Evolutionary conservation across 2,113 vertebrate genomes (phyloP).

Genomic region (Upupa epops): DNA sequence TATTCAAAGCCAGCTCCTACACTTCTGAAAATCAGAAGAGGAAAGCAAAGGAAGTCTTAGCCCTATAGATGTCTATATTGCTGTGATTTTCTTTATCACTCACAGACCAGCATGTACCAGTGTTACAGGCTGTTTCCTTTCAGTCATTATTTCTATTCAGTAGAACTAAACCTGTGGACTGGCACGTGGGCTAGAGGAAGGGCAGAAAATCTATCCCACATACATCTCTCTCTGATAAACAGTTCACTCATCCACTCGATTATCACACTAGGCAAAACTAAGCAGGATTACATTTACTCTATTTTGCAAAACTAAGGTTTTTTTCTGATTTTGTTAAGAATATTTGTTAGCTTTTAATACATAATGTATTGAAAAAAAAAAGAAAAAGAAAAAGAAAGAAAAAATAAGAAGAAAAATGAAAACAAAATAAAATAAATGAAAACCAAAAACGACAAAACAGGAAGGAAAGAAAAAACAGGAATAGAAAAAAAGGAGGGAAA

Average conservation of each 20-base stretch:
- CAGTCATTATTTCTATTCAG: not conserved
- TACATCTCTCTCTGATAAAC: not conserved
- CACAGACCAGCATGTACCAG: fast-evolving
- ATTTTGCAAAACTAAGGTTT: not conserved
- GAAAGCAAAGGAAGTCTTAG: not conserved
- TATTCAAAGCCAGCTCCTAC: not conserved
- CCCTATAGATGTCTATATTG: not conserved
- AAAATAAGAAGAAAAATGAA: fast-evolving
- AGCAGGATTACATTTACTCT: not conserved
- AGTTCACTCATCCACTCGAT: not conserved
- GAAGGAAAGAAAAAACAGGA: too few species aligned
- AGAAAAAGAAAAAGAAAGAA: fast-evolving
- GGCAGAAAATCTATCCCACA: not conserved
- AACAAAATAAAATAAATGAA: fast-evolving
- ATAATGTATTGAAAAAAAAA: not conserved
- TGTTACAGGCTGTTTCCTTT: not conserved
- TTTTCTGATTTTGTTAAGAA: not conserved
- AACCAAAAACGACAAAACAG: too few species aligned
- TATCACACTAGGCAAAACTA: not conserved
- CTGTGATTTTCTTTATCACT: not conserved
- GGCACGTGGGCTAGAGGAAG: not conserved
- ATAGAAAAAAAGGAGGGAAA: too few species aligned
- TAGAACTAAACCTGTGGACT: not conserved
- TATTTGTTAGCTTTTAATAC: not conserved
- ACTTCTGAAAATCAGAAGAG: not conserved